Evolutionary conservation across 2,113 vertebrate genomes (phyloP).

Genomic region (Ciconia boyciana): DNA sequence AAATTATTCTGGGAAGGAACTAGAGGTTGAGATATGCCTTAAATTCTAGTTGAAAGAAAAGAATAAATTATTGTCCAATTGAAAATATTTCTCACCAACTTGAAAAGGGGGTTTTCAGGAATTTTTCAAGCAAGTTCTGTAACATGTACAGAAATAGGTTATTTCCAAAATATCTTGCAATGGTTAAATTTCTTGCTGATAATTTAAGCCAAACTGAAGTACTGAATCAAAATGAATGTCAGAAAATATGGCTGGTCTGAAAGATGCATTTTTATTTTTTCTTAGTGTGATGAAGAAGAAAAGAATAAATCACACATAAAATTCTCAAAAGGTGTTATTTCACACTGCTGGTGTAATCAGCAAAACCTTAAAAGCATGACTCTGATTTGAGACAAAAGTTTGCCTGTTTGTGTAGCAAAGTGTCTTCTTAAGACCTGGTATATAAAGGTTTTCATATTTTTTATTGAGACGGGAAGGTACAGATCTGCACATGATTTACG

Average conservation of each 20-base stretch:
- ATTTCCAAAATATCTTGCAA: neutral
- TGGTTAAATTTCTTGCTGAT: neutral
- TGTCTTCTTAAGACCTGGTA: neutral
- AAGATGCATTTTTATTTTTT: constrained; percentile 44
- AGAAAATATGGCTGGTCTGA: constrained; percentile 12
- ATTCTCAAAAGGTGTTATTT: neutral
- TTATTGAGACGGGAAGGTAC: neutral
- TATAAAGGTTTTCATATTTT: neutral
- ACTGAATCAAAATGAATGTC: neutral
- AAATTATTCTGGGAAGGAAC: neutral
- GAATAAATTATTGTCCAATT: neutral
- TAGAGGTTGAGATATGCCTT: neutral
- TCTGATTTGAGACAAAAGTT: neutral
- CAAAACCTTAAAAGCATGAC: neutral
- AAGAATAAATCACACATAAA: neutral
- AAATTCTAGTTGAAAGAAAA: neutral
- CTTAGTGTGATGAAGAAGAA: neutral
- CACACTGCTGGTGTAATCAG: neutral
- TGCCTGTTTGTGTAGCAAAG: neutral
- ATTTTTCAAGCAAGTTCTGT: neutral
- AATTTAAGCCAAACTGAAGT: neutral
- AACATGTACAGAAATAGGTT: neutral
- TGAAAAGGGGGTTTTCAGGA: neutral
- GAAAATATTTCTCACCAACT: neutral
- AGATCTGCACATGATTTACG: neutral